phyloP scores from a whole-genome alignment of 2,888 invertebrate species.

The Buathra laborator region DNA sequence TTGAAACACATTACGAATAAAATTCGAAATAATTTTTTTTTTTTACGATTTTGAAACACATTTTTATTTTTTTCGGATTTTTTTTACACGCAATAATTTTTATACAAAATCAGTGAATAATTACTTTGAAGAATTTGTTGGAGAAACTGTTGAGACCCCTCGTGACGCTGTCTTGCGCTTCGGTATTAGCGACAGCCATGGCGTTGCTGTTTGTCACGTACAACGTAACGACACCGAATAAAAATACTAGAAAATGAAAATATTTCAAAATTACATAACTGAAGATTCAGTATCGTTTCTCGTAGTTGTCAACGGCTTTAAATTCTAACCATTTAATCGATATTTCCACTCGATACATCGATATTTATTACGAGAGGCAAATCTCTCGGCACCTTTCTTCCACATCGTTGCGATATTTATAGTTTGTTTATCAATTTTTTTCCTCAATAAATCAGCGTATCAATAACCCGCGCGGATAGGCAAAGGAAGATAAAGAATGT shows the following conservation, averaged over 20 bases:
- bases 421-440: neutral
- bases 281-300: neutral
- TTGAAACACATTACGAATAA: neutral
- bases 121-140: conserved; percentile 58
- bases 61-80: neutral
- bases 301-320: neutral
- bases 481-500: neutral
- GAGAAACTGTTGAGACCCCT: conserved; percentile 51
- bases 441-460: neutral
- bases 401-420: neutral
- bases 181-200: conserved; percentile 40
- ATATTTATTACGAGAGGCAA: neutral
- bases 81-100: neutral
- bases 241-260: conserved; percentile 53
- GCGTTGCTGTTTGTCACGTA: conserved; percentile 53
- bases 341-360: neutral
- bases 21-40: neutral
- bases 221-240: conserved; percentile 54
- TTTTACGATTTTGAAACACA: neutral
- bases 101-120: neutral
- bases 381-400: neutral
- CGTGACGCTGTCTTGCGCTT: conserved; percentile 35
- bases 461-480: neutral
- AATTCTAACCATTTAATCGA: neutral
- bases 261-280: neutral